These are phyloP conservation scores for Dufourea novaeangliae DNA, from an alignment of 1,140 invertebrate genomes.

Conservation along the genomic window DNA sequence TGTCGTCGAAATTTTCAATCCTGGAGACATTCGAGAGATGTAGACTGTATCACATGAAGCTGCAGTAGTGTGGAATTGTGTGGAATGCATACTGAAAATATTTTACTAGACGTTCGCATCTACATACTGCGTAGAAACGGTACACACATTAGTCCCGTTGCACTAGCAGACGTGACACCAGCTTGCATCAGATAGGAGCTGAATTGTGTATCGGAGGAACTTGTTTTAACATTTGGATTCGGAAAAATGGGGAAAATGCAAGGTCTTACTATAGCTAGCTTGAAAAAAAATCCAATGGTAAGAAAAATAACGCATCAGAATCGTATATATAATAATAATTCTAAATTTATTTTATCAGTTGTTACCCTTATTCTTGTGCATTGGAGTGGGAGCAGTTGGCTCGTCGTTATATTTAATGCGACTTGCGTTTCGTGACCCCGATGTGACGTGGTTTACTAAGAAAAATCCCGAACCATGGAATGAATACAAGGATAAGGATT, in stretches of 20 bases:
- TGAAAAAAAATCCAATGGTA: conserved; percentile 86
- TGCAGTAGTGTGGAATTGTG: neutral
- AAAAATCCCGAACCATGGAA: conserved; percentile 90
- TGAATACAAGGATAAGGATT: conserved; percentile 89
- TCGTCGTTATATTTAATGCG: conserved; percentile 85
- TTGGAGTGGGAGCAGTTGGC: conserved; percentile 84
- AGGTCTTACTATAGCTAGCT: conserved; percentile 75
- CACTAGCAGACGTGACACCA: too few species aligned
- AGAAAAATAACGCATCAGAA: conserved; percentile 63
- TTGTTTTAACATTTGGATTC: neutral
- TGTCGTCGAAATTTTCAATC: too few species aligned
- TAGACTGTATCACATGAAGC: neutral
- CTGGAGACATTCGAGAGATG: too few species aligned
- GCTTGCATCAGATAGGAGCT: neutral
- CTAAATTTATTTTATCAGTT: conserved; percentile 82
- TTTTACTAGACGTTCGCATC: neutral
- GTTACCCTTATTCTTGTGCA: conserved; percentile 89
- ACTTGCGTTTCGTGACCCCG: conserved; percentile 88
- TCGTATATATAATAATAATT: neutral
- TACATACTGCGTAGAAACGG: neutral
- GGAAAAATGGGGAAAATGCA: conserved; percentile 30
- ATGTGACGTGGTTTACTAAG: conserved; percentile 89
- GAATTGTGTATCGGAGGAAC: neutral
- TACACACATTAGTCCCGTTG: too few species aligned
- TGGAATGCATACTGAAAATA: neutral